Percentiles rank a stretch among this genome's conserved stretches.
phyloP scores from a whole-genome alignment of 2,113 vertebrate genomes.

The Brachyhypopomus occidentalis region DNA sequence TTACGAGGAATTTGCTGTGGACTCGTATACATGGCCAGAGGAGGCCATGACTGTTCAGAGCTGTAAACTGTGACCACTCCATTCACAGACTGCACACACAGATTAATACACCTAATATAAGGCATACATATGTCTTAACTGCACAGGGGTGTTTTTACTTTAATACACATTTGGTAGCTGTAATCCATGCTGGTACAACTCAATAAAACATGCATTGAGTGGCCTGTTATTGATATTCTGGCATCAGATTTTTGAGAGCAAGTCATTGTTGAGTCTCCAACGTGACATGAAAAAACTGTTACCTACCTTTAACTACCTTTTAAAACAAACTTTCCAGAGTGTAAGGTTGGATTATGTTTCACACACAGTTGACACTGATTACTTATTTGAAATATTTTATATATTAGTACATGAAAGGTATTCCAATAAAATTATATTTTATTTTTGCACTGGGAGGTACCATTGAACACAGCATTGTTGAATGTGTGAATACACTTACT shows the following conservation, averaged over 20 bases:
- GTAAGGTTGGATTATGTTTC: no score
- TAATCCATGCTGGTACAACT: conserved; percentile 28
- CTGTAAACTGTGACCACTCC: conserved; percentile 74
- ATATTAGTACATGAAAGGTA: no score
- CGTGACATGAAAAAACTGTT: background rate
- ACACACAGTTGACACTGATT: no score
- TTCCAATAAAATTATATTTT: no score
- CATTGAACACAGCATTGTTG: no score
- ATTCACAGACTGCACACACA: conserved; percentile 18
- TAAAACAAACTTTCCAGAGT: background rate
- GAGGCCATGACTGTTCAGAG: conserved; percentile 83
- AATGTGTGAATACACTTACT: no score
- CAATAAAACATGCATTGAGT: conserved; percentile 61
- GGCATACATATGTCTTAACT: conserved; percentile 38
- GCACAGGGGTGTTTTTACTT: conserved; percentile 41
- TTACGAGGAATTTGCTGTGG: conserved; percentile 83
- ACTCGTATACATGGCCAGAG: conserved; percentile 88
- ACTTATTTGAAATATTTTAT: no score
- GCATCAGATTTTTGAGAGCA: conserved; percentile 22
- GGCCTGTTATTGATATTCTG: conserved; percentile 22
- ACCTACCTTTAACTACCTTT: no score
- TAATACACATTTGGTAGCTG: conserved; percentile 31
- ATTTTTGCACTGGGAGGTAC: no score
- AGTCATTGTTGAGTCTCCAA: background rate
- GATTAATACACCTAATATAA: conserved; percentile 41